Conservation (phyloP, 2,113 vertebrate species). For the Catharus minimus region DNA sequence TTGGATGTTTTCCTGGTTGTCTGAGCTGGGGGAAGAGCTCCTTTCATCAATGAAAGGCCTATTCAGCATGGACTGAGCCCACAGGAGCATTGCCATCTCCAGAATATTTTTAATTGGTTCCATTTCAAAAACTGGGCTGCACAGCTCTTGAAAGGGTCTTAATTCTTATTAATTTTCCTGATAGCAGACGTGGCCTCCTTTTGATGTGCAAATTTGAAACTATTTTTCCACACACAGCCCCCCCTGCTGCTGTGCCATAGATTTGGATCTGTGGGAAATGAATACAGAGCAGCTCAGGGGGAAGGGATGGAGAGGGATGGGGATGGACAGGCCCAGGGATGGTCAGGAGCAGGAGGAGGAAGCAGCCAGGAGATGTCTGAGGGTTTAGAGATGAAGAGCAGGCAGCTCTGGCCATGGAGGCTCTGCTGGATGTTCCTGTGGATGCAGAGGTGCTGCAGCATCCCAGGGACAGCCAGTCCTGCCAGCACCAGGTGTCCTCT, state of each 20-base stretch:
- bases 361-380: neutral
- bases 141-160: slow-evolving; percentile 14
- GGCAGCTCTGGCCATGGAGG: neutral
- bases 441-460: neutral
- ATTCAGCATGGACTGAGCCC: neutral
- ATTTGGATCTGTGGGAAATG: slow-evolving; percentile 35
- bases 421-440: accelerated
- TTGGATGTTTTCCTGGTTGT: neutral
- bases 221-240: neutral
- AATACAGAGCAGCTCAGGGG: neutral
- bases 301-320: neutral
- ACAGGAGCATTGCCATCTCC: neutral
- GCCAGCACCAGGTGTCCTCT: neutral
- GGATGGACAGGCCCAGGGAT: neutral
- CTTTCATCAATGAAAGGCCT: neutral
- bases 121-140: neutral
- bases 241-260: neutral
- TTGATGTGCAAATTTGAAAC: slow-evolving; percentile 62
- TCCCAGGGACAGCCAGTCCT: neutral
- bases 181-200: slow-evolving; percentile 6
- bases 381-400: neutral
- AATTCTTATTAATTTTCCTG: slow-evolving; percentile 57
- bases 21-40: neutral
- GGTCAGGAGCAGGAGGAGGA: neutral
- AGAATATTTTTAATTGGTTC: slow-evolving; percentile 56